Percentiles rank a stretch among this genome's conserved stretches.
phyloP scores from a whole-genome alignment of 1,140 invertebrate species.

The Acromyrmex heyeri region DNA sequence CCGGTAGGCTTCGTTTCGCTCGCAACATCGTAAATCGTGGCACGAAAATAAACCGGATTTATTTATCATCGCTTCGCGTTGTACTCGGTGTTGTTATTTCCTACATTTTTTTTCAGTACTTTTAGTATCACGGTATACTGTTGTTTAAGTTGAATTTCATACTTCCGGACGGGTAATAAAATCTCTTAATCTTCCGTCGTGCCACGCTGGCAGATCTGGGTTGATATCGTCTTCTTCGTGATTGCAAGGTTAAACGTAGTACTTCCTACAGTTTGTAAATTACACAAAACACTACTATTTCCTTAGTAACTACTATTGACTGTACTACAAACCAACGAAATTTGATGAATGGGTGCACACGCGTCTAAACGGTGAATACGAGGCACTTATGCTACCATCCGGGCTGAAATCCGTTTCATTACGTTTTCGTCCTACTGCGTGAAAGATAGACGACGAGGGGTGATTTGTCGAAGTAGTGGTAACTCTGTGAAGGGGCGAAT shows the following conservation, averaged over 20 bases:
- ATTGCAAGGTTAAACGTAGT: neutral
- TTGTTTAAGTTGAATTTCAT: conserved; percentile 21
- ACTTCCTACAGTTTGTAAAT: neutral
- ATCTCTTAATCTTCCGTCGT: conserved; percentile 13
- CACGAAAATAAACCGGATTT: conserved; percentile 64
- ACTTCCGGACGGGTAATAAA: neutral
- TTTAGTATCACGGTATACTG: neutral
- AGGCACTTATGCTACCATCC: neutral
- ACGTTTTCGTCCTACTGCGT: conserved; percentile 17
- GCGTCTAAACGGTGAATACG: conserved; percentile 7
- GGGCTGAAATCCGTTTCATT: conserved; percentile 5
- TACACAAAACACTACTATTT: neutral
- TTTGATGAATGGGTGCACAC: neutral
- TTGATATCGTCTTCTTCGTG: neutral
- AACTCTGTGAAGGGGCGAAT: conserved; percentile 28
- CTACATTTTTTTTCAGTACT: neutral
- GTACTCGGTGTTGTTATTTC: conserved; percentile 26
- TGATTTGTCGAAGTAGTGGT: conserved; percentile 8
- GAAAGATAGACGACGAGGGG: conserved; percentile 13
- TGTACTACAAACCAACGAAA: neutral
- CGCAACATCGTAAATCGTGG: conserved; percentile 56
- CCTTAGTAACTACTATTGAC: neutral
- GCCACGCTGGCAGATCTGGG: neutral
- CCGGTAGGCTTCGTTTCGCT: conserved; percentile 19
- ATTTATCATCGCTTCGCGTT: conserved; percentile 46